Evolutionary conservation across 2,888 invertebrate species (phyloP).

Genomic region (Corbicula japonica): DNA sequence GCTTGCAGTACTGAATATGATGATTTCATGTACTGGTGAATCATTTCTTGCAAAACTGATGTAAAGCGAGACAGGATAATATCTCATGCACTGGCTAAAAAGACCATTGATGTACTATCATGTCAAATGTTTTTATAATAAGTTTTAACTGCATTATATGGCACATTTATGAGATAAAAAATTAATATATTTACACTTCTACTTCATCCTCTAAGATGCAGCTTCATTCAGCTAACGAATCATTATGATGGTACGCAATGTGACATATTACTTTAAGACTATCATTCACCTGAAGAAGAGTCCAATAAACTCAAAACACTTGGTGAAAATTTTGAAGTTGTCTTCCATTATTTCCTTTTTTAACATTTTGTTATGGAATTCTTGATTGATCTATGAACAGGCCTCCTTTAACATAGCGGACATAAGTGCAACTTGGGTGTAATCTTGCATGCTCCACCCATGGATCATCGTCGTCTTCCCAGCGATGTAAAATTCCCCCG

Average conservation of each 20-base stretch:
- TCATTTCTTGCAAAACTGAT: too few relatives aligned
- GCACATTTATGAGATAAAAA: too few relatives aligned
- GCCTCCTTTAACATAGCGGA: not conserved
- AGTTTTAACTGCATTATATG: too few relatives aligned
- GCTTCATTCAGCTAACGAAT: too few relatives aligned
- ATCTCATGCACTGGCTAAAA: too few relatives aligned
- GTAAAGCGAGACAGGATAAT: too few relatives aligned
- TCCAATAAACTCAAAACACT: not conserved
- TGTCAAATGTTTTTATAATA: too few relatives aligned
- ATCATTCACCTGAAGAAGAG: not conserved
- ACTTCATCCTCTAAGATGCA: not conserved
- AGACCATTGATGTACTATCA: too few relatives aligned
- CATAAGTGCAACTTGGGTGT: not conserved
- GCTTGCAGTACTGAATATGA: too few relatives aligned
- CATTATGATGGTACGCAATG: not conserved
- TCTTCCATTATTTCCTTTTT: not conserved
- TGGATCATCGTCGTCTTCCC: not conserved
- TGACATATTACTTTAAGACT: not conserved
- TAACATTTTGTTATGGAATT: not conserved
- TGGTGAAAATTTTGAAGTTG: not conserved
- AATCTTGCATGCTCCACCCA: not conserved
- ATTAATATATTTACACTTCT: too few relatives aligned
- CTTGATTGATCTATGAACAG: not conserved
- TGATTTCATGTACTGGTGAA: too few relatives aligned
- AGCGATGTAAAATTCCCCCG: not conserved